Evolutionary conservation across 2,113 vertebrate species (phyloP), one percentile per base, ranked within the genome.

Genomic region (Odocoileus virginianus): DNA sequence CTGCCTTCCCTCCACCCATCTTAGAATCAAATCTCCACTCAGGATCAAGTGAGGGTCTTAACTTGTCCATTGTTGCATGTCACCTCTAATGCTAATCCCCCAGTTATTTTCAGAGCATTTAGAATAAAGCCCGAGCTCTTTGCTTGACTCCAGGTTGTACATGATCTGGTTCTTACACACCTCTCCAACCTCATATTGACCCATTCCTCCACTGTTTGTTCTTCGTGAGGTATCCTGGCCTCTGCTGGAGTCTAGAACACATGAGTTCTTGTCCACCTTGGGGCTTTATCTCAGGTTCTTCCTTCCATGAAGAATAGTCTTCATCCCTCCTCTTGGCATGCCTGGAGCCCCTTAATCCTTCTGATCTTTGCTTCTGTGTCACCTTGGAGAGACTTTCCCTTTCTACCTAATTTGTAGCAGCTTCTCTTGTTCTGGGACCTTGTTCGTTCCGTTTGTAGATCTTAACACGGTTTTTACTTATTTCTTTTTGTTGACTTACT

Each of bases 1-100:
- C n/a, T 45, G 40, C 36, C 43, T 92, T 55, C 45, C 58, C 5
- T 30, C n/a, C 52, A 2, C 78, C 36, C 27, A 13, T 28, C 71
- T 79, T 52, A 17, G 25, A 60, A 36, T 95, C 79, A 58, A 1
- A 54, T 96, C 60, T 96, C 64, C 67, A 71, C 43, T 64, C 7
- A 12, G 40, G n/a, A 74, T 54, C 84, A 21, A 50, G 14, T 17
- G 64, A 76, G 23, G 28, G 4, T 57, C 92, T 94, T 81, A 36
- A 76, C 36, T n/a, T 76, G 23, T 40, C 58, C 54, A 19, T 52
- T 12, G 4, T 16, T 4, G 6, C 30, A 19, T 15, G 21, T 45
- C 36, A 15, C n/a, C 67, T 58, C 33, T 11, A 9, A 45, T 30
- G 87, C 25, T 33, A n/a, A 6, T 64, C 19, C 15, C 58, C 8